Evolutionary conservation across 2,888 invertebrate genomes (phyloP), one percentile per base, ranked within the genome.

Genomic region (Drosophila villosipedis): DNA sequence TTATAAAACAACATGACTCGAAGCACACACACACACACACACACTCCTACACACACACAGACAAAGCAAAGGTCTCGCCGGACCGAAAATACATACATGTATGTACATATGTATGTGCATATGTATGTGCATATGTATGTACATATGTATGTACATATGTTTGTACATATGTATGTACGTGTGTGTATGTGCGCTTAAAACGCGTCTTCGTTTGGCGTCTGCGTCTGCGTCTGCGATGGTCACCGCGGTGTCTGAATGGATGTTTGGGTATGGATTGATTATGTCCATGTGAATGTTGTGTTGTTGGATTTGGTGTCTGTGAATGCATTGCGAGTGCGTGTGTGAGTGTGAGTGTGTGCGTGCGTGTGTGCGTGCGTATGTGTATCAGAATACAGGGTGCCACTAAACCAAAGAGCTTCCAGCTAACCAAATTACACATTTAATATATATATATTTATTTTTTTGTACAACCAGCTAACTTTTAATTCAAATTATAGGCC

Each of bases 1-100:
- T 85, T 89, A 85, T 87, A 84, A 85, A 83, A 76, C 79, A 82
- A 83, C 83, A 82, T 81, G 78, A 83, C 78, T 80, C 64, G 78
- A 75, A 73, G 68, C 72, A 75, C 72, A 73, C 76, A 73, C 68
- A 76, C 71, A 74, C 54, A 71, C 58, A 63, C 35, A 39, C 55
- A 62, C 37, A 64, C 49, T 54, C 41, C 30, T 33, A 70, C 43
- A 61, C 49, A 31, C 31, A 55, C 37, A 41, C 35, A 55, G 37
- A 39, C 37, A 31, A 60, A 60, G 22, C 25, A 35, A 54, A 54
- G 35, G 35, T 35, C 28, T 50, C 35, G 22, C 25, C 35, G 25
- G 14, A 28, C 25, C 16, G 22, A 33, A 35, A 3, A 54, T 22
- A 54, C 22, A 14, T 43, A 22, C 47, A 47, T 47, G 47, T n/a